Conservation (phyloP, 2,888 invertebrate genomes). For the Heliconius hortense region DNA sequence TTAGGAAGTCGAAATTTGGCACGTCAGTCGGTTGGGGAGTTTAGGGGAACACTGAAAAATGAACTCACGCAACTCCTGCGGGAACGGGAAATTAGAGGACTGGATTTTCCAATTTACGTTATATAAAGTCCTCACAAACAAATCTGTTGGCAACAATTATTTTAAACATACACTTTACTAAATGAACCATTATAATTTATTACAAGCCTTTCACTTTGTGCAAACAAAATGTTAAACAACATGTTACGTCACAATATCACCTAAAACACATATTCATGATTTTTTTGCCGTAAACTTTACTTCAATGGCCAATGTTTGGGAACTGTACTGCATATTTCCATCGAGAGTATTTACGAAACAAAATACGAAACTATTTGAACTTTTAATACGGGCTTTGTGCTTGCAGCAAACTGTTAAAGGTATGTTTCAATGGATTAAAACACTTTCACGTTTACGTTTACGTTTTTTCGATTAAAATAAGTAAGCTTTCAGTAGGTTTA, state of each 20-base stretch:
- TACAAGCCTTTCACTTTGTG: not conserved
- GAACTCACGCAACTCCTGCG: no score
- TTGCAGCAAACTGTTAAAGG: not conserved
- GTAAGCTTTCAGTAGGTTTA: no score
- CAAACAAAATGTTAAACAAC: not conserved
- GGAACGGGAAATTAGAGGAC: no score
- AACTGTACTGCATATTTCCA: slow-evolving; percentile 5
- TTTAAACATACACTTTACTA: no score
- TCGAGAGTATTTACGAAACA: not conserved
- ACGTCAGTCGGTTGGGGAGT: no score
- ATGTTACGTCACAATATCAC: not conserved
- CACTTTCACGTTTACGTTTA: not conserved
- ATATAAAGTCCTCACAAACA: no score
- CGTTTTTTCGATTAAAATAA: not conserved
- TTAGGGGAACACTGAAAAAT: no score
- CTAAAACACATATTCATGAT: not conserved
- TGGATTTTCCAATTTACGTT: no score
- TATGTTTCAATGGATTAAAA: not conserved
- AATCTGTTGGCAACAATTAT: no score
- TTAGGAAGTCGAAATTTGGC: no score
- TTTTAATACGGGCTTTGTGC: slow-evolving; percentile 9
- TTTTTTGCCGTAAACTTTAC: not conserved
- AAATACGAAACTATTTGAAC: slow-evolving; percentile 9
- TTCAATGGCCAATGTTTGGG: slow-evolving; percentile 1
- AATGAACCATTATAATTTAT: not conserved